Evolutionary conservation across 1,140 invertebrate genomes (phyloP), one percentile per base, ranked within the genome.

Genomic region (Holotrichia oblita): DNA sequence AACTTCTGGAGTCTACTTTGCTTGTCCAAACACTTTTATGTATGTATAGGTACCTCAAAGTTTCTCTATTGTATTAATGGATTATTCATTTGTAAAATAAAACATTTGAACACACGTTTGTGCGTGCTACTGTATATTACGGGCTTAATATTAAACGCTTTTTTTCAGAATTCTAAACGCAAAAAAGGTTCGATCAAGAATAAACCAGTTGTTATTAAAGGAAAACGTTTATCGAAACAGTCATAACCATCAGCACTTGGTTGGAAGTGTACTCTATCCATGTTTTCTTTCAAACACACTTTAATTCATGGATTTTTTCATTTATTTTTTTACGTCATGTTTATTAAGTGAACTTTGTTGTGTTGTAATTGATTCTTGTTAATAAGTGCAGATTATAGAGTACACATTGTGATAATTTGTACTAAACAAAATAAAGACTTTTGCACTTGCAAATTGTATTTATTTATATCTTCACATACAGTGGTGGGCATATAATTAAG

Each of bases 131-230:
- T 34, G 27, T 34, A 34, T 34, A 4, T 34, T 4, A 34, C 4
- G 27, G 1, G 27, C 27, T 34, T 34, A 34, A 34, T 34, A 34
- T 34, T 34, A 34, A 34, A 34, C 73, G 75, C 87, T 85, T 87
- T 88, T 81, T 91, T 92, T 82, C 89, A 98, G 96, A 95, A 93
- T 81, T 89, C 90, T 40, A 94, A 93, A 84, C 92, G 93, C 84
- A 95, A 93, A 89, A 95, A 96, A 88, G 97, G 97, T 79, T 91
- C 91, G 72, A 93, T 98, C 82, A 96, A 95, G 87, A 93, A 95
- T 88, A 93, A 94, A 87, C 96, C 96, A 41, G 90, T 91, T 75
- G 90, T 98, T 81, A 91, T 97, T 72, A 98, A 97, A 89, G 97
- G 97, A 81, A 94, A 94, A 86, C 86, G 86, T 83, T 77, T 61